These are phyloP conservation scores for Druon quercuslanigerum DNA, from an alignment of 1,140 invertebrate species.

Conservation along the genomic window DNA sequence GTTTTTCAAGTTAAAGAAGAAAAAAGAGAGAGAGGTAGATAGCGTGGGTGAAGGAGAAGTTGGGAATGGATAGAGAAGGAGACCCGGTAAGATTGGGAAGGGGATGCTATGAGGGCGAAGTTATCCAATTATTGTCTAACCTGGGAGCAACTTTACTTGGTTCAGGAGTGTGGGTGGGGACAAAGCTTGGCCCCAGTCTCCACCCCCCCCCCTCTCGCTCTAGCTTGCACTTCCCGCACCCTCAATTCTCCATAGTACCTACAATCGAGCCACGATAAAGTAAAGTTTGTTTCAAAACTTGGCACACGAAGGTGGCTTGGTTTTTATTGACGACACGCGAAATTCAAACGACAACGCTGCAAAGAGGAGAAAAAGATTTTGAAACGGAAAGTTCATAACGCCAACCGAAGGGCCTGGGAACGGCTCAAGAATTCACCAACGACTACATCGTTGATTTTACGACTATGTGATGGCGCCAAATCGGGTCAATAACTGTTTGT, in stretches of 20 bases:
- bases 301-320: slow-evolving; percentile 49
- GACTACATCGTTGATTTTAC: slow-evolving; percentile 19
- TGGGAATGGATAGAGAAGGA: slow-evolving; percentile 34
- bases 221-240: slow-evolving; percentile 10
- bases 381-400: slow-evolving; percentile 11
- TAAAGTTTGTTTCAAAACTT: slow-evolving; percentile 74
- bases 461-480: slow-evolving; percentile 14
- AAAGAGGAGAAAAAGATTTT: slow-evolving; percentile 26
- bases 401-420: slow-evolving; percentile 32
- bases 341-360: slow-evolving; percentile 61
- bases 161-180: slow-evolving; percentile 55
- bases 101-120: slow-evolving; percentile 68
- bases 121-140: slow-evolving; percentile 77
- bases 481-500: slow-evolving; percentile 25
- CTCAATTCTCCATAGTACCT: slow-evolving; percentile 46
- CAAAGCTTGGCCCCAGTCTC: slow-evolving; percentile 48
- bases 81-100: slow-evolving; percentile 34
- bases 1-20: slow-evolving; percentile 58
- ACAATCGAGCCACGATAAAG: slow-evolving; percentile 72
- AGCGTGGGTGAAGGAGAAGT: slow-evolving; percentile 6
- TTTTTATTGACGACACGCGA: slow-evolving; percentile 67
- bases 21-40: slow-evolving; percentile 31
- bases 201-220: neutral
- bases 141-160: slow-evolving; percentile 74
- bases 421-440: slow-evolving; percentile 13